Conservation (phyloP, 2,797 vertebrate genomes). For the Sebastiscus albofasciatus region DNA sequence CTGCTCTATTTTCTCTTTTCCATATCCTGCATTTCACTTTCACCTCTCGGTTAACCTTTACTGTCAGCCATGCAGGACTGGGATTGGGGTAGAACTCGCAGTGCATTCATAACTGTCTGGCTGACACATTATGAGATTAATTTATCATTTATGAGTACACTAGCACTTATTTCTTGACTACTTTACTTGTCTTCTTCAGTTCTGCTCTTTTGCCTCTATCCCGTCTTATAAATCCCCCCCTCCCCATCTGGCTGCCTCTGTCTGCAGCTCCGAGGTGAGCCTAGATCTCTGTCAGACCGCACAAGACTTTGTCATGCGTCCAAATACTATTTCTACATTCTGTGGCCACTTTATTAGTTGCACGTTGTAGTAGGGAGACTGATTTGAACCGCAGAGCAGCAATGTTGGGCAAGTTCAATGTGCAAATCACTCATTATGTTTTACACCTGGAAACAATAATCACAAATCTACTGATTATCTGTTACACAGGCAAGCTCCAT, state of each 20-base stretch:
- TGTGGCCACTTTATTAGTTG: slow-evolving; percentile 27
- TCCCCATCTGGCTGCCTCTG: slow-evolving; percentile 35
- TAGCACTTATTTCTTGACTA: slow-evolving; percentile 27
- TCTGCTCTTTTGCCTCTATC: slow-evolving; percentile 18
- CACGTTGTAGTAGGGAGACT: background rate
- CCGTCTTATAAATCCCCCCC: slow-evolving; percentile 4
- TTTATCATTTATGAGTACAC: slow-evolving; percentile 52
- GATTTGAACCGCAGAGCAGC: background rate
- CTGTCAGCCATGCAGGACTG: slow-evolving; percentile 45
- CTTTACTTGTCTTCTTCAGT: slow-evolving; percentile 47
- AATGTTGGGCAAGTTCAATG: background rate
- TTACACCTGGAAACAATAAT: background rate
- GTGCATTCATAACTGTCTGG: slow-evolving; percentile 52
- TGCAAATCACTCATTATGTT: slow-evolving; percentile 7
- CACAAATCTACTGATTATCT: background rate
- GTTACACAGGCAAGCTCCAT: background rate
- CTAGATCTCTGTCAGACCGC: slow-evolving; percentile 42
- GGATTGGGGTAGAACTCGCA: slow-evolving; percentile 51
- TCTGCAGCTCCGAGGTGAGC: slow-evolving; percentile 34
- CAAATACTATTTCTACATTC: slow-evolving; percentile 26
- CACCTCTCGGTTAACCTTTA: slow-evolving; percentile 55
- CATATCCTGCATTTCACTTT: slow-evolving; percentile 51
- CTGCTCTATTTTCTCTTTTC: slow-evolving; percentile 42
- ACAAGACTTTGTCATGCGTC: slow-evolving; percentile 38
- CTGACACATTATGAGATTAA: slow-evolving; percentile 47